phyloP scores from a whole-genome alignment of 2,113 vertebrate genomes.

The Chamaea fasciata region DNA sequence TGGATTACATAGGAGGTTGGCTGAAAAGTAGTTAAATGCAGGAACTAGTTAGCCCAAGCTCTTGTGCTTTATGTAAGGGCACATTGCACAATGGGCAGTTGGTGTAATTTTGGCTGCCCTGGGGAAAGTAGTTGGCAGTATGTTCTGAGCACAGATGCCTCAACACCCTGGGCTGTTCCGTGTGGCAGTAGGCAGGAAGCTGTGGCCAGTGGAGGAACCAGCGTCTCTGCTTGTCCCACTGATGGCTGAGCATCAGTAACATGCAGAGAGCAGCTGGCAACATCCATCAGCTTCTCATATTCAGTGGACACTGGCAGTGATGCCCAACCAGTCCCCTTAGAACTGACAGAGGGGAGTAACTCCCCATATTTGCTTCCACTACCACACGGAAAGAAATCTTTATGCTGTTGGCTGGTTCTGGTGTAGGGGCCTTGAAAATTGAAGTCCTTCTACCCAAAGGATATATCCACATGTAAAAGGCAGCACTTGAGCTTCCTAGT shows the following conservation, averaged over 20 bases:
- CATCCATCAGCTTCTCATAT: background rate
- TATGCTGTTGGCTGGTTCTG: background rate
- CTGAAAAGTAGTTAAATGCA: background rate
- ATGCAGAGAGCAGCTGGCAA: background rate
- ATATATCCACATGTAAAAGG: rapidly evolving
- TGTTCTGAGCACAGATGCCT: background rate
- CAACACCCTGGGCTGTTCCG: background rate
- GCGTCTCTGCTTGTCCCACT: rapidly evolving
- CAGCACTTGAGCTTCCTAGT: background rate
- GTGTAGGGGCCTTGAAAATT: background rate
- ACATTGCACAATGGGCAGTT: background rate
- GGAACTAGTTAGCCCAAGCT: background rate
- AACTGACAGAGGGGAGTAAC: background rate
- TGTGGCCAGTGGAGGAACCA: background rate
- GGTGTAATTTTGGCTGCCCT: background rate
- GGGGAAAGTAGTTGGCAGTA: background rate
- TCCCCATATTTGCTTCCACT: background rate
- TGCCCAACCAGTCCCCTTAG: background rate
- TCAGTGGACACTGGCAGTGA: background rate
- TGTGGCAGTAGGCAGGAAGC: background rate
- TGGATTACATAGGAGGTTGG: background rate
- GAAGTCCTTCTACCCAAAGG: background rate
- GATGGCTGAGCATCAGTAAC: background rate
- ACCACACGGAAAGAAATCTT: background rate
- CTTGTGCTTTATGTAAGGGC: background rate